phyloP scores from a whole-genome alignment of 1,140 invertebrate species.

The Heliconius melpomene region DNA sequence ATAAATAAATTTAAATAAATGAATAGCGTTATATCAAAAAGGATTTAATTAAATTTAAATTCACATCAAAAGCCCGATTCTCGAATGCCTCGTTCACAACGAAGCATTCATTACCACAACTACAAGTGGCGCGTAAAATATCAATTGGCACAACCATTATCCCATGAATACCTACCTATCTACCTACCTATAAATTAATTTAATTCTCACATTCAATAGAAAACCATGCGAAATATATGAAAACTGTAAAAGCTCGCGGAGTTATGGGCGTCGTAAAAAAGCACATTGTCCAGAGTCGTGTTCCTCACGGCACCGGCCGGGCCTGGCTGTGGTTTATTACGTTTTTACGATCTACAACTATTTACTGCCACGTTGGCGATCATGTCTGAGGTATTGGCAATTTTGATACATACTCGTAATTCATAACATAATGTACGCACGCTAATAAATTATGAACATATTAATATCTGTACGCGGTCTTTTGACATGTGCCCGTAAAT shows the following conservation, averaged over 20 bases:
- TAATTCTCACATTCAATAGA: background rate
- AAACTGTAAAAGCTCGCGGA: background rate
- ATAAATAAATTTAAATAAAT: background rate
- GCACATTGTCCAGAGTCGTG: slow-evolving; percentile 9
- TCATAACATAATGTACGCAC: slow-evolving; percentile 14
- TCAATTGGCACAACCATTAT: background rate
- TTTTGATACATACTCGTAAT: slow-evolving; percentile 14
- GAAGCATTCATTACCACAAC: background rate
- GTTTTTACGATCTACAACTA: slow-evolving; percentile 20
- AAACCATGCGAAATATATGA: slow-evolving; percentile 13
- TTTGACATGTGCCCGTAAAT: background rate
- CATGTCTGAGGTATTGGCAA: slow-evolving; percentile 22
- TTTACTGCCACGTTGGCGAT: slow-evolving; percentile 14
- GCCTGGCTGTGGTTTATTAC: slow-evolving; percentile 13
- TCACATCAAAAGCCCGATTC: background rate
- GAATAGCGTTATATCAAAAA: background rate
- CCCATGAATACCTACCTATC: background rate
- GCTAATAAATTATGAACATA: slow-evolving; percentile 14
- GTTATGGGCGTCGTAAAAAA: slow-evolving; percentile 1
- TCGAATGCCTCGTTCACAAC: background rate
- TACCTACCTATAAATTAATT: background rate
- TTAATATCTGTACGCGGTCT: background rate
- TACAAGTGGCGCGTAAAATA: background rate
- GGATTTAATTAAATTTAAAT: background rate
- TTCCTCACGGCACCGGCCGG: slow-evolving; percentile 1